phyloP scores from a whole-genome alignment of 2,113 vertebrate genomes.

The Callorhinus ursinus region DNA sequence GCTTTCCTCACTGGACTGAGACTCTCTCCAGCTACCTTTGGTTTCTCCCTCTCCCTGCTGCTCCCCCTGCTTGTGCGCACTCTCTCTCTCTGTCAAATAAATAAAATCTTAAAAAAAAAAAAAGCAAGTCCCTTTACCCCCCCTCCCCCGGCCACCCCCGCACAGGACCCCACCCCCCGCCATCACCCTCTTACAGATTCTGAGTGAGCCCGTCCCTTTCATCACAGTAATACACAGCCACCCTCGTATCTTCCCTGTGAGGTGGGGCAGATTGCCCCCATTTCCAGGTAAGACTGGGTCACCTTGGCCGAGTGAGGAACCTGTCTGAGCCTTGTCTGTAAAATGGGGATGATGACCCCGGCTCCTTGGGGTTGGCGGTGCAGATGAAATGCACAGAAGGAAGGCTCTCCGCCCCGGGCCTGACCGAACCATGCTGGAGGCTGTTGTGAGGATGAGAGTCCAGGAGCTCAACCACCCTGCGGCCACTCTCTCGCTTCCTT shows the following conservation, averaged over 20 bases:
- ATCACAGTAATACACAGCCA: not conserved
- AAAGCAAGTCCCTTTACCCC: not conserved
- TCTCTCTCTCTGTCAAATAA: too few species aligned
- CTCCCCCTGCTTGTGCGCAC: too few species aligned
- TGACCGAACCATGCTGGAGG: rapidly evolving
- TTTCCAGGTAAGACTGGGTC: not conserved
- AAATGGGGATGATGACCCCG: not conserved
- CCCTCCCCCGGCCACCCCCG: not conserved
- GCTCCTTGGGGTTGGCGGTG: not conserved
- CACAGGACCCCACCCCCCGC: too few species aligned
- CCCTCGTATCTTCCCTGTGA: not conserved
- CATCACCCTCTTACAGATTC: rapidly evolving
- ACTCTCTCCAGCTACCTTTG: not conserved
- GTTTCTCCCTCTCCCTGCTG: too few species aligned
- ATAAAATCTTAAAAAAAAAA: too few species aligned
- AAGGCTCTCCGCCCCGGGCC: not conserved
- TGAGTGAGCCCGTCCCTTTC: rapidly evolving
- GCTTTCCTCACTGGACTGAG: not conserved
- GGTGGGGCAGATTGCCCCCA: not conserved
- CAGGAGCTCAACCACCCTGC: not conserved
- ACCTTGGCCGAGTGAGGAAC: not conserved
- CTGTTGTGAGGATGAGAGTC: not conserved
- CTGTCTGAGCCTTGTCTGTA: not conserved
- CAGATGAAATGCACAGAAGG: not conserved
- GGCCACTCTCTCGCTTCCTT: not conserved